Percentiles rank a stretch among this genome's conserved stretches.
Evolutionary conservation across 2,888 invertebrate species (phyloP).

Genomic region (Drosophila crucigera): DNA sequence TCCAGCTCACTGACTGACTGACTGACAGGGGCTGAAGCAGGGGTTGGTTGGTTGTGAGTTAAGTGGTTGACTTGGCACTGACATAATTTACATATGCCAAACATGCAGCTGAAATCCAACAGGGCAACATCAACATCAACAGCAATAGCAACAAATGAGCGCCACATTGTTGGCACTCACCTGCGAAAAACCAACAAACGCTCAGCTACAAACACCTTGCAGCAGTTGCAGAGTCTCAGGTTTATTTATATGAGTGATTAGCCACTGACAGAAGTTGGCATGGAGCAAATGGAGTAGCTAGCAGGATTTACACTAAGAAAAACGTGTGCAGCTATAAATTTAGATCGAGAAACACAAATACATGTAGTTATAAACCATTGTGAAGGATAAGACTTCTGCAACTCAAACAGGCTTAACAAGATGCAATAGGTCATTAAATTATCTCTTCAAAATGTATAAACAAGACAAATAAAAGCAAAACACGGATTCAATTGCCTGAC

Average conservation of each 20-base stretch:
- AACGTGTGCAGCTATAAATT: not conserved
- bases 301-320: not conserved
- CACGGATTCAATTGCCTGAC: not conserved
- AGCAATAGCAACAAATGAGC: slow-evolving; percentile 44
- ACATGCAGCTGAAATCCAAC: slow-evolving; percentile 48
- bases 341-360: not conserved
- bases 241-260: slow-evolving; percentile 79
- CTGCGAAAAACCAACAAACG: slow-evolving; percentile 35
- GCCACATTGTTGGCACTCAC: slow-evolving; percentile 57
- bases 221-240: slow-evolving; percentile 31
- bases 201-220: slow-evolving; percentile 17
- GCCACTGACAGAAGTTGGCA: slow-evolving; percentile 56
- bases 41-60: slow-evolving; percentile 30
- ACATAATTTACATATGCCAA: slow-evolving; percentile 78
- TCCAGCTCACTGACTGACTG: slow-evolving; percentile 42
- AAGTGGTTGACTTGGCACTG: slow-evolving; percentile 77
- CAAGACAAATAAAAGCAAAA: not conserved
- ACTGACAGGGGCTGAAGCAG: slow-evolving; percentile 25
- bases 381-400: too few relatives aligned
- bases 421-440: too few relatives aligned
- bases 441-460: too few relatives aligned
- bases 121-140: slow-evolving; percentile 14
- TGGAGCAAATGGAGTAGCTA: not conserved
- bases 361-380: too few relatives aligned
- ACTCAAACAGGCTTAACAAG: too few relatives aligned